phyloP scores from a whole-genome alignment of 2,113 vertebrate genomes.

The Piliocolobus tephrosceles region DNA sequence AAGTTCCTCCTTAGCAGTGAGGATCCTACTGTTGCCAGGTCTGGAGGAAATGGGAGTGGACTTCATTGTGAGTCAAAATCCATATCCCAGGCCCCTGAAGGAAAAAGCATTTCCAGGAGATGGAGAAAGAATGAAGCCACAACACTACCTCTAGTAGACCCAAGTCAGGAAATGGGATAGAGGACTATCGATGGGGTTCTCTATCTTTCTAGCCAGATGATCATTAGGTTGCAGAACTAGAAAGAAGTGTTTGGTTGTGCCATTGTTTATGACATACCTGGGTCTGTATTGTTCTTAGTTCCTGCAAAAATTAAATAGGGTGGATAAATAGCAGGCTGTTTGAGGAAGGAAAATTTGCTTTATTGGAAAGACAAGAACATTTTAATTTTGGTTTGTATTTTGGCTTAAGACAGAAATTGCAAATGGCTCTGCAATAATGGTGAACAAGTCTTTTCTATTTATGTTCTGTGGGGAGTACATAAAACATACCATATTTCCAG shows the following conservation, averaged over 20 bases:
- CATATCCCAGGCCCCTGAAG: neutral
- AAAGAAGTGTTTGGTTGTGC: conserved; percentile 29
- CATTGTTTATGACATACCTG: conserved; percentile 32
- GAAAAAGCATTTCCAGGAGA: conserved; percentile 8
- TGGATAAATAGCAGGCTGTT: neutral
- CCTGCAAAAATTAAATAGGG: neutral
- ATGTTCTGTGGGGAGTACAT: neutral
- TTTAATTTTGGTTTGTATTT: conserved; percentile 46
- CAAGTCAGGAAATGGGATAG: neutral
- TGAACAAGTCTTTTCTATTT: neutral
- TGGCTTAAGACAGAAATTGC: conserved; percentile 6
- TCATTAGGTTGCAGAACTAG: neutral
- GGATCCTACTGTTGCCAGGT: neutral
- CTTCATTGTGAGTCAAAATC: conserved; percentile 21
- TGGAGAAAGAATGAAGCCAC: neutral
- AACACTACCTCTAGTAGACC: neutral
- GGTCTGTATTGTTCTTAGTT: conserved; percentile 38
- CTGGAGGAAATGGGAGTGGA: conserved; percentile 49
- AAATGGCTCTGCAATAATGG: neutral
- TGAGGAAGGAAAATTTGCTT: neutral
- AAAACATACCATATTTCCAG: neutral
- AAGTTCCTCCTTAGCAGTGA: neutral
- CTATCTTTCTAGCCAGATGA: neutral
- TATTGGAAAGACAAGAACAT: neutral
- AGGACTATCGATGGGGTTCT: neutral